phyloP scores from a whole-genome alignment of 2,113 vertebrate genomes.

The Sisor rabdophorus region DNA sequence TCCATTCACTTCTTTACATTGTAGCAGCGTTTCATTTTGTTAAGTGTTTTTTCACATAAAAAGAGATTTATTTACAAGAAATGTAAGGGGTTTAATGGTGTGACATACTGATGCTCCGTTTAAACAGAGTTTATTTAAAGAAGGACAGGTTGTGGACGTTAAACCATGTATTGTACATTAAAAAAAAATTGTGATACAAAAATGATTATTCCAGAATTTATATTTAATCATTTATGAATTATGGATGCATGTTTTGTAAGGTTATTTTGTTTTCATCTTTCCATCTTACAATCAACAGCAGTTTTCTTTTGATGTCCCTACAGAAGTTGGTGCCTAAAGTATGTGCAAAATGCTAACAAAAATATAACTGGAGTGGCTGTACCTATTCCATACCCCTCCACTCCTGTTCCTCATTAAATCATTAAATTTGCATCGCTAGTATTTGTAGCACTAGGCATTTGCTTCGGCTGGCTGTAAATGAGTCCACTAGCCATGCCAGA shows the following conservation, averaged over 20 bases:
- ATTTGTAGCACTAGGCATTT: conserved; percentile 18
- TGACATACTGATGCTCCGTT: conserved; percentile 5
- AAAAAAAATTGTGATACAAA: conserved; percentile 45
- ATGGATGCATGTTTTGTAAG: conserved; percentile 32
- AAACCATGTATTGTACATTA: conserved; percentile 34
- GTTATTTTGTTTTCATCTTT: conserved; percentile 36
- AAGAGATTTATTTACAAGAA: too few species aligned
- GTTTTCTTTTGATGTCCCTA: conserved; percentile 62
- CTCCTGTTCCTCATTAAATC: conserved; percentile 12
- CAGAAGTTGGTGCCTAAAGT: conserved; percentile 49
- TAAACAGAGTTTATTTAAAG: conserved; percentile 3
- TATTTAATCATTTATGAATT: conserved; percentile 50
- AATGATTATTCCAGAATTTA: conserved; percentile 49
- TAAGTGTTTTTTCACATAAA: too few species aligned
- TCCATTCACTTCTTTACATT: too few species aligned
- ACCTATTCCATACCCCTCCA: not conserved
- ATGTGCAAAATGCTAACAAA: conserved; percentile 11
- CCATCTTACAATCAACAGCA: conserved; percentile 57
- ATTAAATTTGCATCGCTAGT: conserved; percentile 40
- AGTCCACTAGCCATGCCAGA: conserved; percentile 29
- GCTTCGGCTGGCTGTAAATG: conserved; percentile 27
- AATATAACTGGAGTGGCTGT: conserved; percentile 12
- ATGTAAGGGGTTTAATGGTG: too few species aligned
- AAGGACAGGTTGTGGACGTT: conserved; percentile 26
- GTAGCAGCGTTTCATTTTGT: too few species aligned